Base-by-base conservation (phyloP, 1,140 invertebrate genomes). In the Belonocnema kinseyi region DNA sequence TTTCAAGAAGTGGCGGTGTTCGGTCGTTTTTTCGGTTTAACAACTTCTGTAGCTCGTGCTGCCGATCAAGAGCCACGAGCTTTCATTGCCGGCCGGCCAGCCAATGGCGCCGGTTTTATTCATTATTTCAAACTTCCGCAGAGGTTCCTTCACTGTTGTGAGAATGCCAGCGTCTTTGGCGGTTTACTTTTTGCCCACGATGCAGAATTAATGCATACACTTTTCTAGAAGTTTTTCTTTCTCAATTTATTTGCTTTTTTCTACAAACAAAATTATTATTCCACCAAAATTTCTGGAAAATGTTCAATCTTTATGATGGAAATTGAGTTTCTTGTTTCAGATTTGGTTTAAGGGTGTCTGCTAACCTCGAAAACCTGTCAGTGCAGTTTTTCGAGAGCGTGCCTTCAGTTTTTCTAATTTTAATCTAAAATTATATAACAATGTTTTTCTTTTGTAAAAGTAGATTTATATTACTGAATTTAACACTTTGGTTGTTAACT, bases 41-140 rank as follows among this genome's bases (percentile, higher is more conserved):
- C 6, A 40, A 33, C 33, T 66, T 66, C 13, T 61, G 0, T 33
- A 61, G 19, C 14, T 66, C n/a, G 61, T 40, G 40, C 40, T 66
- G 61, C 26, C 61, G 40, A 46, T 66, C 61, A 40, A 19, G 33
- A 19, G 71, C n/a, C 61, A 40, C 40, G 33, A 19, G 71, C 56
- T 19, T 50, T 61, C 50, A 26, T 52, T 77, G 80, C 80, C 80
- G 80, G 80, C 80, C 77, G 80, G 40, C 40, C 40, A 33, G 80
- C 74, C 74, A 81, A 78, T 81, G 77, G 79, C 80, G 74, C 56
- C 76, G 46, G 58, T 16, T 56, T 52, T 71, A 51, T 72, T 71
- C 66, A 52, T 77, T 72, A 50, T 76, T 76, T 76, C 66, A 66
- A 66, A 66, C 61, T 66, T 19, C 17, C 50, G 14, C 52, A 17